Evolutionary conservation across 2,888 invertebrate genomes (phyloP), one percentile per base, ranked within the genome.

Genomic region (Romanomermis culicivorax): DNA sequence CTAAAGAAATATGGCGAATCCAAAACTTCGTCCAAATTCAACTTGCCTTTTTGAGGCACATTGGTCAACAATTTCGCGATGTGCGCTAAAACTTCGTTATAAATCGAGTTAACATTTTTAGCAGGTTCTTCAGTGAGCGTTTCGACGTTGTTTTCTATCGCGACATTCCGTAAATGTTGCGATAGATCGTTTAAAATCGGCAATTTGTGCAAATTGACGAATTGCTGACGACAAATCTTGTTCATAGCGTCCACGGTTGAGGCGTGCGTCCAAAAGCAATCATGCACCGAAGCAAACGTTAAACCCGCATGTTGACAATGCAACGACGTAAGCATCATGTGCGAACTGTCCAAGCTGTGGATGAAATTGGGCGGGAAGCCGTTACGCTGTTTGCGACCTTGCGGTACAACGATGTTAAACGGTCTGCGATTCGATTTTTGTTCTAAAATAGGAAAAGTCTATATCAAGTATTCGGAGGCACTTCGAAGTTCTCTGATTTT

Each of bases 241-340:
- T 88, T 95, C 87, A 97, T 85, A 50, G 74, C 72, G 56, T 83
- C 79, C 45, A 93, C 85, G 30, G 82, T 79, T 61, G 77, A 77
- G 0, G 95, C 81, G 72, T 99, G 97, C 1, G 97, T 97, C 97
- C 97, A 99, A 75, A 81, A 99, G 70, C 95, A 97, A 73, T 99
- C 97, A 72, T 99, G 97, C 25, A 99, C 91, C 0, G 95, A 91
- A 3, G 87, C 85, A 74, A 88, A 99, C 47, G 85, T 82, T 54
- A 93, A 75, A 1, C 82, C 30, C 27, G 56, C 62, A 61, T 61
- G 60, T 71, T 83, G 82, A 66, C 86, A 85, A 71, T 81, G 76
- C 63, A 99, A 75, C 7, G 91, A 83, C 1, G 97, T 99, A 59
- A 99, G 77, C 93, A 97, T 95, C 97, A 99, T 99, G 74, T 99